Evolutionary conservation across 2,113 vertebrate species (phyloP), one percentile per base, ranked within the genome.

Genomic region (Cebus imitator): DNA sequence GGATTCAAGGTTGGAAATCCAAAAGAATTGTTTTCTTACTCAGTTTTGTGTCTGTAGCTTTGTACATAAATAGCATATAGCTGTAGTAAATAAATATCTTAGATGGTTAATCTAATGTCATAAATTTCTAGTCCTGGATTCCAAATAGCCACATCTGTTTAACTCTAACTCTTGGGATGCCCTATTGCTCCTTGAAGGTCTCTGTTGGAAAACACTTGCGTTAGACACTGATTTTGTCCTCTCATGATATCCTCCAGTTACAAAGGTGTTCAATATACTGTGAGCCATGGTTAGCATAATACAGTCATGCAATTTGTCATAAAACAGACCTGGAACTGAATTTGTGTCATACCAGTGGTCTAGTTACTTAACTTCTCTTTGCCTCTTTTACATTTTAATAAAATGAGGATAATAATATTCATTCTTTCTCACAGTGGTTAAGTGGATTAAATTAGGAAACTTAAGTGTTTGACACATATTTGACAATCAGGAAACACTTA

Each of bases 401-500:
- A 81, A 92, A 94, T 68, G 57, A 90, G 14, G 76, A 97, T 94
- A 27, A 87, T 83, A 95, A 58, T 88, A 82, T 57, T 96, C 90
- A 84, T 76, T 95, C 27, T 89, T 76, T 95, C 27, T 89, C 61
- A 50, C 14, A 66, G 52, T 90, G 35, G 40, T 50, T 91, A 83
- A 86, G 86, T 95, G 25, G 27, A 94, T 86, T 93, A 68, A 90
- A 81, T 92, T 55, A 96, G 70, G 40, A 97, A 96, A 90, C 6
- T 83, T 88, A 94, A 96, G 73, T 93, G 52, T 91, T 88, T 97
- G 57, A 96, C 48, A 72, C 5, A 58, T 82, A 84, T 78, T 97
- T 70, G 55, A 86, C 75, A 97, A 94, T 95, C 73, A 94, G 80
- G 79, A 94, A 95, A 78, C 18, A 30, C 57, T 97, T 58, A 88